A percentile compares a stretch with the other conserved stretches of the same genome.
These are phyloP conservation scores for Pseudonaja textilis DNA, from an alignment of 2,113 vertebrate genomes.

Conservation along the genomic window DNA sequence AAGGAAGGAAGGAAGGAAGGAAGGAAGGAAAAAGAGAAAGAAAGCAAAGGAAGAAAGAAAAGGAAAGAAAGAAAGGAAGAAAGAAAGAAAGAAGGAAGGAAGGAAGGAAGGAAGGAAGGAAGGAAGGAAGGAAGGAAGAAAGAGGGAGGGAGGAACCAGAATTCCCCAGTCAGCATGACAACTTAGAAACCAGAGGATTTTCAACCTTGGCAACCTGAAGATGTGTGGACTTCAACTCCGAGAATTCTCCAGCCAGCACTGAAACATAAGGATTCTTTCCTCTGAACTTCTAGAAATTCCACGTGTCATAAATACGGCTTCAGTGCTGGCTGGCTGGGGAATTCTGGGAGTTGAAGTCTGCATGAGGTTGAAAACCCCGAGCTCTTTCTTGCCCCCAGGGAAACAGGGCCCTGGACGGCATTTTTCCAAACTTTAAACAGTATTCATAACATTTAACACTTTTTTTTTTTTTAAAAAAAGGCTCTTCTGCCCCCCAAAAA, in stretches of 20 bases:
- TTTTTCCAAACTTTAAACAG: not conserved
- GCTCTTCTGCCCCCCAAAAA: not conserved
- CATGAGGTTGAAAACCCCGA: too few relatives aligned
- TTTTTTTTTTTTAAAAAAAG: not conserved
- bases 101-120: too few relatives aligned
- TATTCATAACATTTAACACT: not conserved
- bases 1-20: too few relatives aligned
- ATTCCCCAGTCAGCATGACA: too few relatives aligned
- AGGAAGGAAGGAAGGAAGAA: too few relatives aligned
- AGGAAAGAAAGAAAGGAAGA: too few relatives aligned
- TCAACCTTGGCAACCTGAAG: too few relatives aligned
- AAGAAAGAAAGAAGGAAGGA: too few relatives aligned
- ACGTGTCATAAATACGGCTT: not conserved
- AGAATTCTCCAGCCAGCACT: not conserved
- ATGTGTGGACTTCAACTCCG: not conserved
- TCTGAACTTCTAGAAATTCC: not conserved
- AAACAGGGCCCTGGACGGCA: not conserved
- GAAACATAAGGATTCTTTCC: not conserved
- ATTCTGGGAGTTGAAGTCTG: not conserved
- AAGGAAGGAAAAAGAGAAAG: too few relatives aligned
- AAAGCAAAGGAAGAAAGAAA: too few relatives aligned
- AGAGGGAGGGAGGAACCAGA: too few relatives aligned
- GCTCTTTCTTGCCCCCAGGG: not conserved
- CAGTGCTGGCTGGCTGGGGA: not conserved
- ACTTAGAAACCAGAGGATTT: too few relatives aligned